A percentile compares a stretch with the other conserved stretches of the same genome.
These are phyloP conservation scores for Creontiades dilutus DNA, from an alignment of 2,888 invertebrate genomes.

Conservation along the genomic window DNA sequence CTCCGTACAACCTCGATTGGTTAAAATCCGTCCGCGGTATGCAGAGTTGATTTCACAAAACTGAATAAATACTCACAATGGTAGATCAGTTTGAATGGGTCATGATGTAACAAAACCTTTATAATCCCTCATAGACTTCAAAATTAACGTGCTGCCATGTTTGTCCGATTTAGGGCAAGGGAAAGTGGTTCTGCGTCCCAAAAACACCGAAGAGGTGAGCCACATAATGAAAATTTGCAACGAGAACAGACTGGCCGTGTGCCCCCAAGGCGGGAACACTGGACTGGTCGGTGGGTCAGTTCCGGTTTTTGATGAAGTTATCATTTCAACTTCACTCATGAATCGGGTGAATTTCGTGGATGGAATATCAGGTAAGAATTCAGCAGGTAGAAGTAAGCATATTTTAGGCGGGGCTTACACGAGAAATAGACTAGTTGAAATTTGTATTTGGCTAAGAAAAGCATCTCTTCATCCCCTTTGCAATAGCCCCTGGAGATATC, in stretches of 20 bases:
- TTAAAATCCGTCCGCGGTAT: constrained; percentile 91
- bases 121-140: too few relatives aligned
- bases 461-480: too few relatives aligned
- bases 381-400: too few relatives aligned
- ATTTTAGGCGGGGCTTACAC: too few relatives aligned
- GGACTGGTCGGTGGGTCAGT: constrained; percentile 97
- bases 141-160: too few relatives aligned
- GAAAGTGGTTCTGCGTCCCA: constrained; percentile 91
- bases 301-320: constrained; percentile 97
- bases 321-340: constrained; percentile 90
- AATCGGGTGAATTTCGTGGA: constrained; percentile 91
- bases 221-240: constrained; percentile 92
- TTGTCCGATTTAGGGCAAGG: constrained; percentile 79
- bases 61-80: too few relatives aligned
- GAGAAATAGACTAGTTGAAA: too few relatives aligned
- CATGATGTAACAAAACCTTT: too few relatives aligned
- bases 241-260: constrained; percentile 90
- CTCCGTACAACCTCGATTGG: constrained; percentile 94
- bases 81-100: too few relatives aligned
- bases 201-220: constrained; percentile 91
- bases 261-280: constrained; percentile 97
- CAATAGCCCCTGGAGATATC: too few relatives aligned
- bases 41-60: constrained; percentile 59
- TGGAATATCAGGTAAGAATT: constrained; percentile 87
- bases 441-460: too few relatives aligned